A percentile compares a stretch with the other conserved stretches of the same genome.
These are phyloP conservation scores for Spermophilus dauricus DNA, from an alignment of 2,113 vertebrate genomes.

Conservation along the genomic window DNA sequence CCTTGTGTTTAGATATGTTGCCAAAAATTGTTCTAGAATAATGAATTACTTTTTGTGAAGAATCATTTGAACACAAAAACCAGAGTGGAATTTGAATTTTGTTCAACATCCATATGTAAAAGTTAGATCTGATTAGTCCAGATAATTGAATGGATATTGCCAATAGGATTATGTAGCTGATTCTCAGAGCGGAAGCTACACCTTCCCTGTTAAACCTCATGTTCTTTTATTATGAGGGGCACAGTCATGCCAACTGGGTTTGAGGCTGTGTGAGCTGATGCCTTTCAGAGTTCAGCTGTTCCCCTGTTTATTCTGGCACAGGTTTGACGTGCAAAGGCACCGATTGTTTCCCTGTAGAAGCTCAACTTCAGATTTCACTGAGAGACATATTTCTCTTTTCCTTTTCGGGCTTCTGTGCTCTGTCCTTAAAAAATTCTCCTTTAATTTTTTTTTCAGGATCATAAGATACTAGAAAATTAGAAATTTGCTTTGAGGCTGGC, in stretches of 20 bases:
- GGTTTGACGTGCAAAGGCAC: background rate
- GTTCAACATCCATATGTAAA: background rate
- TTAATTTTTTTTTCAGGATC: background rate
- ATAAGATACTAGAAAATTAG: background rate
- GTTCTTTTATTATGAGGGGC: background rate
- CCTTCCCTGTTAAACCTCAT: background rate
- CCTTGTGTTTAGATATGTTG: background rate
- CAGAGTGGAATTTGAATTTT: background rate
- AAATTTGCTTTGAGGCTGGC: background rate
- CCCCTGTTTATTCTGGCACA: background rate
- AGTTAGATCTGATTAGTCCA: background rate
- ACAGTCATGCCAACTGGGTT: background rate
- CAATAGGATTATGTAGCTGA: background rate
- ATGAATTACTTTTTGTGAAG: background rate
- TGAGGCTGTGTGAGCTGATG: background rate
- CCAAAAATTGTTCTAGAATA: constrained; percentile 2
- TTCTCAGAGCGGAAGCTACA: background rate
- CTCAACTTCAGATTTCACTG: background rate
- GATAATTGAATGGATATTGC: background rate
- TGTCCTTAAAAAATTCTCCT: constrained; percentile 1
- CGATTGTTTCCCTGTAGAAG: background rate
- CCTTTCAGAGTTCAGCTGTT: background rate
- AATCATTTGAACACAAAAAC: constrained; percentile 41
- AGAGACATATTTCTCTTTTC: background rate
- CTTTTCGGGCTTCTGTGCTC: background rate